Conservation (phyloP, 53 echinoderm and acorn worm species). For the Mesocentrotus franciscanus region DNA sequence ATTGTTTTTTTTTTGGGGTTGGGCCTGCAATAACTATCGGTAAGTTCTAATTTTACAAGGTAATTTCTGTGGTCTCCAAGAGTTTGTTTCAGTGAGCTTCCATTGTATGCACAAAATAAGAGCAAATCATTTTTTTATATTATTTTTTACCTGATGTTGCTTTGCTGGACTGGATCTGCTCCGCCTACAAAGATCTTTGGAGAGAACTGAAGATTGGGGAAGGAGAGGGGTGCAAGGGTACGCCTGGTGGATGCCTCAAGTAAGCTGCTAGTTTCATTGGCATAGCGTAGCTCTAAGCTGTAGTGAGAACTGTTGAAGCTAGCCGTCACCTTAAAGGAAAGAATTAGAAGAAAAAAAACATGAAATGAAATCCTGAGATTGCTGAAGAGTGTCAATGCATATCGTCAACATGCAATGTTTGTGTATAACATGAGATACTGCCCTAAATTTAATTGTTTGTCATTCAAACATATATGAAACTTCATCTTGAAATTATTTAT, state of each 20-base stretch:
- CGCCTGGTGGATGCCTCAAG: slow-evolving; percentile 69
- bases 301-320: slow-evolving; percentile 81
- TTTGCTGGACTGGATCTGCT: slow-evolving; percentile 70
- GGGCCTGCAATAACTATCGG: no score
- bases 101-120: no score
- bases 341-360: not conserved
- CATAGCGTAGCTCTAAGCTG: slow-evolving; percentile 77
- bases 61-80: no score
- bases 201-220: slow-evolving; percentile 83
- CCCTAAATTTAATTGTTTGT: not conserved
- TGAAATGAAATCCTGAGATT: not conserved
- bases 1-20: no score
- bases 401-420: not conserved
- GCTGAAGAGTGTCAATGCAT: not conserved
- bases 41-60: no score
- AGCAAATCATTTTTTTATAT: no score
- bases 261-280: slow-evolving; percentile 67
- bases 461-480: not conserved
- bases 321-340: slow-evolving; percentile 72
- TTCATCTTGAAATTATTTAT: no score
- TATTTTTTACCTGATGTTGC: not conserved
- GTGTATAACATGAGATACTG: not conserved
- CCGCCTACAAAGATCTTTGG: slow-evolving; percentile 82
- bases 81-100: no score
- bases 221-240: slow-evolving; percentile 74